These are phyloP conservation scores for Malurus alboscapulatus DNA, from an alignment of 2,113 vertebrate species.

Conservation along the genomic window DNA sequence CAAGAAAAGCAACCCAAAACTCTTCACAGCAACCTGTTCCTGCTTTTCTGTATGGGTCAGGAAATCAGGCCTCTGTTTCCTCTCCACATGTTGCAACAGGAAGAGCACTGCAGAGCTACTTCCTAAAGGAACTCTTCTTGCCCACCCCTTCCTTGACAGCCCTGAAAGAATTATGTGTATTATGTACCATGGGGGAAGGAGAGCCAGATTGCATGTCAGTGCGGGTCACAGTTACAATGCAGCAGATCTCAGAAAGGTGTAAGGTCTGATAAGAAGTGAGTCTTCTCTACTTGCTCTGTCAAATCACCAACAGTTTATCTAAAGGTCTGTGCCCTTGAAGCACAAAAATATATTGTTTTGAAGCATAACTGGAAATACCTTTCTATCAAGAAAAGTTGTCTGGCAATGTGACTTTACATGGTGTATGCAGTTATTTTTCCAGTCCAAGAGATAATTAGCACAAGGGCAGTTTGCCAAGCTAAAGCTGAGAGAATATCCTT, in stretches of 20 bases:
- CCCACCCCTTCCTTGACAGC: slow-evolving; percentile 81
- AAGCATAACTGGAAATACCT: slow-evolving; percentile 68
- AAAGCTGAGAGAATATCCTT: slow-evolving; percentile 65
- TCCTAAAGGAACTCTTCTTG: slow-evolving; percentile 79
- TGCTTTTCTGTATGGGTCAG: slow-evolving; percentile 79
- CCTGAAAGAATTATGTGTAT: slow-evolving; percentile 78
- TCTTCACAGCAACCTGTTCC: slow-evolving; percentile 74
- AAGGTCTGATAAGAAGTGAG: slow-evolving; percentile 73
- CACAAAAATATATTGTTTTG: slow-evolving; percentile 67
- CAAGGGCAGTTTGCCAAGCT: slow-evolving; percentile 61
- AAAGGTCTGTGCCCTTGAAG: slow-evolving; percentile 63
- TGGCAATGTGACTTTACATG: slow-evolving; percentile 29
- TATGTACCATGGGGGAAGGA: slow-evolving; percentile 67
- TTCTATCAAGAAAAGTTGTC: slow-evolving; percentile 54
- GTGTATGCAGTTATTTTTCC: slow-evolving; percentile 56
- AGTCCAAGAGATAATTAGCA: slow-evolving; percentile 65
- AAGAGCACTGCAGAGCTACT: slow-evolving; percentile 75
- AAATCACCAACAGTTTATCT: slow-evolving; percentile 69
- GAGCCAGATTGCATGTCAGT: slow-evolving; percentile 65
- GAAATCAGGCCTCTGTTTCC: slow-evolving; percentile 79
- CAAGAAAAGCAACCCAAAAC: slow-evolving; percentile 71
- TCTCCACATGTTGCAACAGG: slow-evolving; percentile 75
- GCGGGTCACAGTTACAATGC: slow-evolving; percentile 67
- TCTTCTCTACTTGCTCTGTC: slow-evolving; percentile 60
- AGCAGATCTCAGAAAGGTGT: slow-evolving; percentile 72